These are phyloP conservation scores for Crypturellus tataupa DNA, from an alignment of 2,797 vertebrate species.

Conservation along the genomic window DNA sequence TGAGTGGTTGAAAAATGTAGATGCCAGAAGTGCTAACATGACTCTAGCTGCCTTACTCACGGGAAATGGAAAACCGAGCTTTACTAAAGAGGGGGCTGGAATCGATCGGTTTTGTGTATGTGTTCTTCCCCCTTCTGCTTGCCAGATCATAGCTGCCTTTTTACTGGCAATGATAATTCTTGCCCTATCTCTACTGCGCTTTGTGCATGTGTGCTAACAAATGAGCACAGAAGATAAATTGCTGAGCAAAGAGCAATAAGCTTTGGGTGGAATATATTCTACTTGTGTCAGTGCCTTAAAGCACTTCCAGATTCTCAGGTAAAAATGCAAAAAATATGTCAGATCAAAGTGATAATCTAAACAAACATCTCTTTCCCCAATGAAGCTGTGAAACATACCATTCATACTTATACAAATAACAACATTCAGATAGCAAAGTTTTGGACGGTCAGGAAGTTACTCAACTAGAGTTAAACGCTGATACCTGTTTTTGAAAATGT, in stretches of 20 bases:
- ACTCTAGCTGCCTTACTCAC: neutral
- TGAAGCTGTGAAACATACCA: neutral
- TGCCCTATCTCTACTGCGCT: neutral
- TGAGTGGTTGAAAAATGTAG: neutral
- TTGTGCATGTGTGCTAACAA: neutral
- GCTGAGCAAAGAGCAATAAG: neutral
- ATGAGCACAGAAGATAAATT: conserved; percentile 11
- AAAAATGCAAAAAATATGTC: neutral
- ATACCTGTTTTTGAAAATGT: neutral
- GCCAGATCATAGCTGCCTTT: neutral
- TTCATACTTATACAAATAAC: fast-evolving
- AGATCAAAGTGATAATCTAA: neutral
- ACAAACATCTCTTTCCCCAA: neutral
- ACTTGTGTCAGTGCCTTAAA: neutral
- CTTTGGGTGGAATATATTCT: neutral
- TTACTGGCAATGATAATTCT: neutral
- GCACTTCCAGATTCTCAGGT: neutral
- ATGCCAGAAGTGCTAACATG: neutral
- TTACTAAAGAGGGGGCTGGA: neutral
- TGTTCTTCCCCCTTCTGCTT: neutral
- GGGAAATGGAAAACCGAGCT: neutral
- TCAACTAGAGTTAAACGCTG: neutral
- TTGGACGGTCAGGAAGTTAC: neutral
- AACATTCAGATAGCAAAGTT: neutral
- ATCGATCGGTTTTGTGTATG: neutral